A percentile compares a stretch with the other conserved stretches of the same genome.
phyloP scores from a whole-genome alignment of 1,140 invertebrate genomes.

The Drosophila nigromelanica region DNA sequence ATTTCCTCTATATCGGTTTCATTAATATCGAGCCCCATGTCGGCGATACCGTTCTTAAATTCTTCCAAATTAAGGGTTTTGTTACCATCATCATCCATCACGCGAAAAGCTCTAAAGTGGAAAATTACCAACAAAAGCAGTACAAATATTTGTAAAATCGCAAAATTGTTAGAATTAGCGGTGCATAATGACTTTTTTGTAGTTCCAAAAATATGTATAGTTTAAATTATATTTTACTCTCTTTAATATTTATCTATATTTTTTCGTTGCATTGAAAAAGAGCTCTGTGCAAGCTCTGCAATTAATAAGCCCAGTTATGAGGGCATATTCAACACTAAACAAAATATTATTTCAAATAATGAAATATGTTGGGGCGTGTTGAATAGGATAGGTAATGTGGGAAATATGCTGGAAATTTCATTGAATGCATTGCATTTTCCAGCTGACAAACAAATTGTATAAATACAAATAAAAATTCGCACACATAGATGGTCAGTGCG shows the following conservation, averaged over 20 bases:
- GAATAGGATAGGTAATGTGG: not conserved
- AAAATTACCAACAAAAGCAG: constrained; percentile 1
- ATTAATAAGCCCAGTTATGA: constrained; percentile 32
- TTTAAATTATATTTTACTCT: not conserved
- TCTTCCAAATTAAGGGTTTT: constrained; percentile 92
- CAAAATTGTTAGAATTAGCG: too few species aligned
- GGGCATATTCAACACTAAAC: constrained; percentile 30
- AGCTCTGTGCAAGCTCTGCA: constrained; percentile 1
- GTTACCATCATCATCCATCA: constrained; percentile 96
- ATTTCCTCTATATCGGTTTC: constrained; percentile 87
- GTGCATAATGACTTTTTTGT: too few species aligned
- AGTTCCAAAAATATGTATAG: too few species aligned
- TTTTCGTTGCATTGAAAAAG: too few species aligned
- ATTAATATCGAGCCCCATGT: constrained; percentile 89
- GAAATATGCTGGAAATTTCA: constrained; percentile 39
- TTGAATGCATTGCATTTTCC: constrained; percentile 79
- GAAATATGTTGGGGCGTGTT: constrained; percentile 7
- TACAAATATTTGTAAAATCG: not conserved
- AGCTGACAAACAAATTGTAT: constrained; percentile 79
- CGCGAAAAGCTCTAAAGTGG: constrained; percentile 90
- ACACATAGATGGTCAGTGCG: constrained; percentile 46
- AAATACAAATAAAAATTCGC: constrained; percentile 79
- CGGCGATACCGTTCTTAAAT: constrained; percentile 91
- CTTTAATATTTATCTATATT: not conserved
- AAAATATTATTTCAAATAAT: constrained; percentile 63